phyloP scores from a whole-genome alignment of 2,888 invertebrate genomes.

The Zygogramma bicolorata region DNA sequence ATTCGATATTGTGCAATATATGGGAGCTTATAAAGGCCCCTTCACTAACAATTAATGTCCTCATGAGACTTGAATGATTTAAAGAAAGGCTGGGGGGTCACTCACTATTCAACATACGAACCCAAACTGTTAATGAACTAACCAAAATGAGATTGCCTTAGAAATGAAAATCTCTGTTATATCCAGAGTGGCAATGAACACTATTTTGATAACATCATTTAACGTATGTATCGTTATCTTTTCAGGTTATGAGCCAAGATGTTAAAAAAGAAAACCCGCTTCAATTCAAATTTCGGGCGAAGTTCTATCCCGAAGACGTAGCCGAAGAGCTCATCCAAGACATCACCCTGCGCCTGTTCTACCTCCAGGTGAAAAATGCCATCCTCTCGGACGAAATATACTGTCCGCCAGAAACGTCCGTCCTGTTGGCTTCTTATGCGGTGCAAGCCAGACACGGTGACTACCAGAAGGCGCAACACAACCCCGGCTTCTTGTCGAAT shows the following conservation, averaged over 20 bases:
- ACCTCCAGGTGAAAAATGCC: conserved; percentile 95
- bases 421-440: conserved; percentile 96
- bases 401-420: conserved; percentile 99
- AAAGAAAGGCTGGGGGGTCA: no score
- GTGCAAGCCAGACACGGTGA: conserved; percentile 99
- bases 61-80: no score
- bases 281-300: conserved; percentile 99
- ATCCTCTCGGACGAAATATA: conserved; percentile 99
- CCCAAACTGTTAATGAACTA: no score
- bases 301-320: conserved; percentile 99
- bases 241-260: conserved; percentile 97
- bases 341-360: conserved; percentile 95
- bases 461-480: conserved; percentile 86
- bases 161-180: no score
- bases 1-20: no score
- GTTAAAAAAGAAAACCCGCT: conserved; percentile 98
- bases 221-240: conserved; percentile 23
- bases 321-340: conserved; percentile 99
- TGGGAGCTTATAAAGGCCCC: no score
- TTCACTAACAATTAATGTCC: no score
- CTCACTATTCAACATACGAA: no score
- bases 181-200: not conserved
- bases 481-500: conserved; percentile 88
- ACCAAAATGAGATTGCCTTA: no score
- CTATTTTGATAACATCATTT: not conserved